Conservation (phyloP, 2,113 vertebrate species). For the Alectura lathami region DNA sequence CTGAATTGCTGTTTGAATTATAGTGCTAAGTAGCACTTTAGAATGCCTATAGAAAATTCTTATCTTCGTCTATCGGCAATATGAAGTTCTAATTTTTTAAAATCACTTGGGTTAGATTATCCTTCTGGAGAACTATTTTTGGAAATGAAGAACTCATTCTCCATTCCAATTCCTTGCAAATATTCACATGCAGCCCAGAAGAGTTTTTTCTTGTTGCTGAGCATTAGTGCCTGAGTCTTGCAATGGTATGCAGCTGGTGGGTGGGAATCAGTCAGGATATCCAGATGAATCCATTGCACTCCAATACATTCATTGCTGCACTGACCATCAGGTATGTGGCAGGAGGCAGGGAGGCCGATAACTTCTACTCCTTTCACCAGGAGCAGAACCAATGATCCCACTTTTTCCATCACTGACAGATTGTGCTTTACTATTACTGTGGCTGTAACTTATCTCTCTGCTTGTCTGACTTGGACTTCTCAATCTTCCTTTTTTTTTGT, state of each 20-base stretch:
- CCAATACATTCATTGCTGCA: neutral
- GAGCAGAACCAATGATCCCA: neutral
- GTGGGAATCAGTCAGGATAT: neutral
- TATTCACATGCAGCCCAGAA: neutral
- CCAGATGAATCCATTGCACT: neutral
- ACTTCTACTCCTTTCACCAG: neutral
- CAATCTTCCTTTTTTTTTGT: neutral
- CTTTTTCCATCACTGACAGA: neutral
- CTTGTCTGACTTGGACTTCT: neutral
- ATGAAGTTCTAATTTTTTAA: neutral
- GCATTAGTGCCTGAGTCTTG: neutral
- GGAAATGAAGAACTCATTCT: neutral
- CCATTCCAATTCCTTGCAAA: neutral
- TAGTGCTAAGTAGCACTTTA: constrained; percentile 21
- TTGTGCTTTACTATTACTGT: too few relatives aligned
- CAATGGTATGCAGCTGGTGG: too few relatives aligned
- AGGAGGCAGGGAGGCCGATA: neutral
- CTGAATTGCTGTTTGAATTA: constrained; percentile 36
- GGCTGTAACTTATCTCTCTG: neutral
- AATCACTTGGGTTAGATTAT: constrained; percentile 2
- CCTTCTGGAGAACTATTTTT: neutral
- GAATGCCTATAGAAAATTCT: neutral
- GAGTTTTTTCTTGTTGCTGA: neutral
- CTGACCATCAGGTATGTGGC: fast-evolving
- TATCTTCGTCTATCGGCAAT: neutral